Evolutionary conservation across 2,797 vertebrate species (phyloP), one percentile per base, ranked within the genome.

Genomic region (Sparus aurata): DNA sequence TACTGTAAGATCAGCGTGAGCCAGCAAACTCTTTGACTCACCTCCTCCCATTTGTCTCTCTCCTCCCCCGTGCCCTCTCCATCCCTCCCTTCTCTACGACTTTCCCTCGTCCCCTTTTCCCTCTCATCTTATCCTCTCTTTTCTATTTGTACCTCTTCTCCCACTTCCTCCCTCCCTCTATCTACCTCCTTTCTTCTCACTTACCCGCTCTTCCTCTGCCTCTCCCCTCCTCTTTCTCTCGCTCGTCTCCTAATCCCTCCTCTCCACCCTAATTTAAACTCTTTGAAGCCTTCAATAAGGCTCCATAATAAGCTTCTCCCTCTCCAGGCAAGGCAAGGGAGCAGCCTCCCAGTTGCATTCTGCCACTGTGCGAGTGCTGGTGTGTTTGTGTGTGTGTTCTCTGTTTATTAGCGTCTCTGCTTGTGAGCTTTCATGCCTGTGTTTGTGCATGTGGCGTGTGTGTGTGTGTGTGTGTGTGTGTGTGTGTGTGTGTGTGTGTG

Each of bases 231-330:
- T 87, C 84, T 85, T 90, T 90, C 90, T 88, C 85, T 83, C 61
- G 60, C 87, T 92, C 82, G 58, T 87, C 86, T 91, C 90, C 89
- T 94, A 93, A 94, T 94, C 92, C 93, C 89, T 91, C 91, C 91
- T 94, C 92, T 93, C 92, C 92, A 93, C 91, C 93, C 93, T 93
- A 94, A 94, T 94, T 94, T 94, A 93, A 93, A 93, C 92, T 94
- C 93, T 94, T 94, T 94, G 93, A 94, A 93, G 93, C 91, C 91
- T 94, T 94, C 93, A 94, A 94, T 94, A 91, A 93, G 90, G 91
- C 89, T 92, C 91, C 93, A 94, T 94, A 94, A 94, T 94, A 94
- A 94, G 93, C 93, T 90, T 93, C 91, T 93, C 89, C 90, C 90
- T 94, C 93, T 94, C 89, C 90, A 92, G 93, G 92, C 91, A 86